These are phyloP conservation scores for Emmelina monodactyla DNA, from an alignment of 2,888 invertebrate species.

Conservation along the genomic window DNA sequence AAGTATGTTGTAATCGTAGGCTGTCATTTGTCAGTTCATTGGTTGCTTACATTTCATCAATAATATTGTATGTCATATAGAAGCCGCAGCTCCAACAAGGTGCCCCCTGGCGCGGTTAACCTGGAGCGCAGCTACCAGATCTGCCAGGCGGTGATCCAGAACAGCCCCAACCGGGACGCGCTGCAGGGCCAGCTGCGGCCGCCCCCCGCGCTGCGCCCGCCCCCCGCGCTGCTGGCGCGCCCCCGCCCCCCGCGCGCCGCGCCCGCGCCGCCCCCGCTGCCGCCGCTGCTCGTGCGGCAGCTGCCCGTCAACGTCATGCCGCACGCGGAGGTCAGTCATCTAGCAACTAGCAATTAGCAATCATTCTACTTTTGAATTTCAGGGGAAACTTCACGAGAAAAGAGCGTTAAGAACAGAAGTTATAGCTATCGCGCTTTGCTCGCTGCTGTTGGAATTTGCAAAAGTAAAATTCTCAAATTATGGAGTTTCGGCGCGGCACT, in stretches of 20 bases:
- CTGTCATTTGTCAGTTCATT: no score
- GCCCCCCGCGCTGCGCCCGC: conserved; percentile 78
- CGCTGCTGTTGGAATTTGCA: no score
- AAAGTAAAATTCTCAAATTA: no score
- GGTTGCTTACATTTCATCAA: background rate
- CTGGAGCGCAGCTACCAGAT: conserved; percentile 95
- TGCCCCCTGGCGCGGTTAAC: conserved; percentile 91
- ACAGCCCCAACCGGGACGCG: conserved; percentile 90
- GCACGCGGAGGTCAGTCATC: conserved; percentile 36
- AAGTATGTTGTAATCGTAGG: no score
- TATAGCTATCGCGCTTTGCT: no score
- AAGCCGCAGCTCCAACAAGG: conserved; percentile 72
- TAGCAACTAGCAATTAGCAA: no score
- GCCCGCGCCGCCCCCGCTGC: conserved; percentile 27
- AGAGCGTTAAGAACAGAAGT: no score
- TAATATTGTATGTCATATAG: conserved; percentile 20
- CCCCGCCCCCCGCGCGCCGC: conserved; percentile 33
- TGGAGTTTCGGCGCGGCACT: no score
- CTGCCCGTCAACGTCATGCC: conserved; percentile 69
- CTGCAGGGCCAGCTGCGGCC: conserved; percentile 85
- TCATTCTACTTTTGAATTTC: no score
- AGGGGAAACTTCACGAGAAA: no score
- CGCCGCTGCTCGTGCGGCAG: conserved; percentile 66
- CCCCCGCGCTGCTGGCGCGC: conserved; percentile 38
- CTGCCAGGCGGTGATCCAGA: conserved; percentile 91